Evolutionary conservation across 1,140 invertebrate genomes (phyloP), one percentile per base, ranked within the genome.

Genomic region (Agrypnia vestita): DNA sequence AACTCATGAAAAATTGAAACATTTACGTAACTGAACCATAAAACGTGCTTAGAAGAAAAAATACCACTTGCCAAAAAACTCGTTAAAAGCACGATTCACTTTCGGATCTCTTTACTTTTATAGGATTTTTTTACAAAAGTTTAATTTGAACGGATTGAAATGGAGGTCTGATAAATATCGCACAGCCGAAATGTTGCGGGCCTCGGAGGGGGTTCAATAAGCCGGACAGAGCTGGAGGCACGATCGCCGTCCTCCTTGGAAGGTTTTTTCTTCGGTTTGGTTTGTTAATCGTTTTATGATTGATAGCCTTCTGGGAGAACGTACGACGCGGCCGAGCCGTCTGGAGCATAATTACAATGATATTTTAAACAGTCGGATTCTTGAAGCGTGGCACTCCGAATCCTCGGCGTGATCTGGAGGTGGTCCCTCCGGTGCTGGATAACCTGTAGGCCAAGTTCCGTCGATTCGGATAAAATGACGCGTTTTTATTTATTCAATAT

Each of bases 231-330:
- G 9, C 49, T 25, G 12, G 25, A 25, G 21, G 71, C 71, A 53
- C 71, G 51, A 53, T 71, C 67, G 0, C n/a, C 13, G 0, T 44
- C n/a, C n/a, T 44, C 49, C 21, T 53, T 25, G 21, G 56, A 15
- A 35, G 15, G 19, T 73, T 73, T 25, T 73, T 73, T 73, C 64
- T 35, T 64, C 47, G 62, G 76, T 55, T 78, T 55, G 49, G 76
- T 78, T 55, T 56, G 67, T 76, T 81, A 81, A 81, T 81, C 53
- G 80, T 78, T 81, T 74, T 77, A 81, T 81, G 80, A 81, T 81
- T 81, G 76, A 81, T 77, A 35, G 64, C 64, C 64, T 46, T 47
- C 44, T 21, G 59, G 3, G 7, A 19, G 25, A 13, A 62, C 25
- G 61, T 43, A 12, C 19, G 61, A n/a, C 64, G 64, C 44, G 35